Evolutionary conservation across 2,113 vertebrate species (phyloP).

Genomic region (Fulmarus glacialis): DNA sequence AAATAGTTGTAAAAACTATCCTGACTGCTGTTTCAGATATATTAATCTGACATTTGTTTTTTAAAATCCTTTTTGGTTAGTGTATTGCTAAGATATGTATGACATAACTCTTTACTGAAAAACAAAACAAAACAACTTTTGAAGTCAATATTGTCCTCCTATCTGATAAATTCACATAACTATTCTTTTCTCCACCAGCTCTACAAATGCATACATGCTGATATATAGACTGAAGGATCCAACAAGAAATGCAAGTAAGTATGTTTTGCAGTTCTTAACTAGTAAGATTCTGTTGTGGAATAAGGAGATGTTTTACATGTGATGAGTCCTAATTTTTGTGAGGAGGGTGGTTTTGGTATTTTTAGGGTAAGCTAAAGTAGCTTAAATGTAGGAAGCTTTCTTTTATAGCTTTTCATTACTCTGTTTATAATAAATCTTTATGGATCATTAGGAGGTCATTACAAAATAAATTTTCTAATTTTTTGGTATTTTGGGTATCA

Average conservation of each 20-base stretch:
- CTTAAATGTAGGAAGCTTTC: neutral
- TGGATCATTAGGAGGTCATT: neutral
- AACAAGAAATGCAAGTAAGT: slow-evolving; percentile 95
- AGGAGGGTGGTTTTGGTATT: neutral
- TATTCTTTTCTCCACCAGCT: slow-evolving; percentile 76
- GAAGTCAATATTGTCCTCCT: neutral
- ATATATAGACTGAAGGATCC: slow-evolving; percentile 97
- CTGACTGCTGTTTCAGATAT: neutral
- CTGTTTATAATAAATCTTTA: neutral
- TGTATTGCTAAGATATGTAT: neutral
- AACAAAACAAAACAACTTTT: neutral
- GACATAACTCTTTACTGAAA: neutral
- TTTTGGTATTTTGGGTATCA: neutral
- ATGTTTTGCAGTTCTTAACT: neutral
- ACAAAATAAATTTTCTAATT: neutral
- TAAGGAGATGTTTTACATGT: neutral
- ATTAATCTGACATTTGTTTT: neutral
- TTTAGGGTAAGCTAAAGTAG: neutral
- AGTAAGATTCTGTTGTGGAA: neutral
- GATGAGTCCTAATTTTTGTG: neutral
- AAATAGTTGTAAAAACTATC: neutral
- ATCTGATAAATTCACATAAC: neutral
- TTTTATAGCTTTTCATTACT: neutral
- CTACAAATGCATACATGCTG: slow-evolving; percentile 99
- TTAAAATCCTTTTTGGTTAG: neutral